Base-by-base conservation (phyloP, 1,140 invertebrate genomes). In the Drosophila jambulina region DNA sequence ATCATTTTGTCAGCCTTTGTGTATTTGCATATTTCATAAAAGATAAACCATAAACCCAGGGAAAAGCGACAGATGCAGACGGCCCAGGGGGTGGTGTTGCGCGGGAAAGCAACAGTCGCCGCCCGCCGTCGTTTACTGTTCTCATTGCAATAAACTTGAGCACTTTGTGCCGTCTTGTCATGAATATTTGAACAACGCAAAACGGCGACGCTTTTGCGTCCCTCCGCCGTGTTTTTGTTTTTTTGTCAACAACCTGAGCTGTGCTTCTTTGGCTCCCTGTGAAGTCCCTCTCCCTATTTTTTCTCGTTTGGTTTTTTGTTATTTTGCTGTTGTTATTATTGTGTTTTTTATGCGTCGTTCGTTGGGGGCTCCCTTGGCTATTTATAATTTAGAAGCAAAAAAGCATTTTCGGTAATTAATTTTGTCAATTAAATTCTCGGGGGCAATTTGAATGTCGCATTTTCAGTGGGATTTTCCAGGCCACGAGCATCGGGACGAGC, bases 61-160 rank as follows among this genome's bases (percentile, higher is more conserved):
- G 45, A 42, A 32, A 23, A 46, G 46, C 59, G 60, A 36, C 40
- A 51, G 62, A 59, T 46, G 34, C 36, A 76, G 48, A 51, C 34
- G 53, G 46, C 29, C 32, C 12, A 36, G 21, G 19, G 19, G 12
- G 17, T 12, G 13, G 10, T 4, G 25, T 13, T 36, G 15, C n/a
- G 40, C 13, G 21, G 38, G 59, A 58, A 67, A 60, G 75, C 56
- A 78, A 78, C 63, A 63, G 46, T 65, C 57, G 48, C 64, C 64
- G 72, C 23, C 65, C 62, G 79, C 67, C 62, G 36, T 70, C 84
- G 77, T 63, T 84, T 78, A 61, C 85, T 77, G 77, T 81, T 90
- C 82, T 84, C 78, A 84, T 84, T 90, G 87, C 85, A 90, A 78
- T 90, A 87, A 79, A 90, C 71, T 88, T 88, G 80, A 88, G 84